Conservation (phyloP, 2,888 invertebrate species). For the Acrocera orbiculus region DNA sequence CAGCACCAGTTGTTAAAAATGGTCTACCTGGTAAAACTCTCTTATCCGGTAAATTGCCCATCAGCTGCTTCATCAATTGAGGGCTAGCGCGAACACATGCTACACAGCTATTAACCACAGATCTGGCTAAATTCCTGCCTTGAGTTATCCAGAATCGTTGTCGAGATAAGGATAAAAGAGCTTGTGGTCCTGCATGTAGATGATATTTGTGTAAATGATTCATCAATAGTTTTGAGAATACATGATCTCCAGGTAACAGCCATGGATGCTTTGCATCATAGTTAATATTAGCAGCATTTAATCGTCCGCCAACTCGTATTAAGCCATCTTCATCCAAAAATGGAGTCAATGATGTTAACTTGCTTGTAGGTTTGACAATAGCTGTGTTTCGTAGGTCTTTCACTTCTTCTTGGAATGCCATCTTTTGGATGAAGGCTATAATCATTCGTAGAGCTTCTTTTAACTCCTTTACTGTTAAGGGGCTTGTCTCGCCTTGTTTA, state of each 20-base stretch:
- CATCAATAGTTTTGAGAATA: constrained; percentile 7
- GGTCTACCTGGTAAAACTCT: constrained; percentile 7
- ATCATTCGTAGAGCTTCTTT: too few relatives aligned
- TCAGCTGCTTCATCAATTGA: constrained; percentile 11
- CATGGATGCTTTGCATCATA: constrained; percentile 14
- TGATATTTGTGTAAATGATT: constrained; percentile 2
- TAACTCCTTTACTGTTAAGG: too few relatives aligned
- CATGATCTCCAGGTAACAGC: constrained; percentile 12
- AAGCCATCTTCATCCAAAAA: constrained; percentile 14
- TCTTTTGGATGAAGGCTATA: too few relatives aligned
- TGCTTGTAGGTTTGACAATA: too few relatives aligned
- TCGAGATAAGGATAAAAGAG: constrained; percentile 7
- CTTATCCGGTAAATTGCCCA: constrained; percentile 16
- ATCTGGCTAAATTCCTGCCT: constrained; percentile 10
- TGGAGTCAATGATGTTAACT: constrained; percentile 7
- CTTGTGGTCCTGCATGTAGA: neutral
- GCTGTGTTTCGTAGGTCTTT: too few relatives aligned
- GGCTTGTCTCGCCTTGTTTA: too few relatives aligned
- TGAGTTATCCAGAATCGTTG: constrained; percentile 14
- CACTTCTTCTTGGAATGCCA: too few relatives aligned
- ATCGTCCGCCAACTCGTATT: constrained; percentile 17
- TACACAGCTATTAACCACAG: constrained; percentile 10
- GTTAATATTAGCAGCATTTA: constrained; percentile 10
- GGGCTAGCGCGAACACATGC: constrained; percentile 10
- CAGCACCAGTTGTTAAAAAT: constrained; percentile 8